These are phyloP conservation scores for Sebastes vulpes DNA, from an alignment of 2,797 vertebrate species.

Conservation along the genomic window DNA sequence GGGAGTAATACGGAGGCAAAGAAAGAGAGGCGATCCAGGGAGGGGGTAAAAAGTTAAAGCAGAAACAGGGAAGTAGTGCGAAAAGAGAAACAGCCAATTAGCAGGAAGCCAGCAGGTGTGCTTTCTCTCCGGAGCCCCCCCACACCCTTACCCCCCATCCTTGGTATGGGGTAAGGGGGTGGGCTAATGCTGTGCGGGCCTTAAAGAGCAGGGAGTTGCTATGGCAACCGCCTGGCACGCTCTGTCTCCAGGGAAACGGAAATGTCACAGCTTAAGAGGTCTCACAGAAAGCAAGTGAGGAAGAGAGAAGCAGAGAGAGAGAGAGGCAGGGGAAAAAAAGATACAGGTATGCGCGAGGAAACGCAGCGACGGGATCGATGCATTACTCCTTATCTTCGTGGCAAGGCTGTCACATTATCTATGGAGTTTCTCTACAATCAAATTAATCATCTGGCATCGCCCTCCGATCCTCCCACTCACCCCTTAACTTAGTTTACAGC, in stretches of 20 bases:
- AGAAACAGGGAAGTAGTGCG: slow-evolving; percentile 69
- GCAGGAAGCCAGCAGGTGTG: slow-evolving; percentile 87
- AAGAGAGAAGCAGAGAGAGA: slow-evolving; percentile 45
- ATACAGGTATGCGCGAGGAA: slow-evolving; percentile 70
- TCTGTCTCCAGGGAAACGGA: slow-evolving; percentile 92
- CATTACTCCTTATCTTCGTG: slow-evolving; percentile 63
- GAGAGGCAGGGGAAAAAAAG: slow-evolving; percentile 34
- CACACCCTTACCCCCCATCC: slow-evolving; percentile 52
- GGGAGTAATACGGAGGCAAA: slow-evolving; percentile 20
- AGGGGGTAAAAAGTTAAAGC: slow-evolving; percentile 73
- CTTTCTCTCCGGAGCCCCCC: slow-evolving; percentile 72
- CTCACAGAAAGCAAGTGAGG: slow-evolving; percentile 77
- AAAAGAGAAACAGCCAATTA: slow-evolving; percentile 88
- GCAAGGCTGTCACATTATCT: slow-evolving; percentile 71
- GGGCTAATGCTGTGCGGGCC: slow-evolving; percentile 77
- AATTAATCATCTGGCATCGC: slow-evolving; percentile 71
- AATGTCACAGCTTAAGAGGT: slow-evolving; percentile 88
- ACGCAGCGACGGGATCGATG: slow-evolving; percentile 56
- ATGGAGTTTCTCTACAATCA: slow-evolving; percentile 67
- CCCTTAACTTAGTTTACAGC: slow-evolving; percentile 72
- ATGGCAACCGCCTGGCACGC: slow-evolving; percentile 89
- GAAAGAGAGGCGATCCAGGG: slow-evolving; percentile 36
- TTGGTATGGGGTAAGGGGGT: slow-evolving; percentile 63
- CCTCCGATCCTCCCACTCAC: slow-evolving; percentile 59
- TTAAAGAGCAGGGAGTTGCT: slow-evolving; percentile 90